Evolutionary conservation across 1,140 invertebrate species (phyloP), one percentile per base, ranked within the genome.

Genomic region (Paraescarpia echinospica): DNA sequence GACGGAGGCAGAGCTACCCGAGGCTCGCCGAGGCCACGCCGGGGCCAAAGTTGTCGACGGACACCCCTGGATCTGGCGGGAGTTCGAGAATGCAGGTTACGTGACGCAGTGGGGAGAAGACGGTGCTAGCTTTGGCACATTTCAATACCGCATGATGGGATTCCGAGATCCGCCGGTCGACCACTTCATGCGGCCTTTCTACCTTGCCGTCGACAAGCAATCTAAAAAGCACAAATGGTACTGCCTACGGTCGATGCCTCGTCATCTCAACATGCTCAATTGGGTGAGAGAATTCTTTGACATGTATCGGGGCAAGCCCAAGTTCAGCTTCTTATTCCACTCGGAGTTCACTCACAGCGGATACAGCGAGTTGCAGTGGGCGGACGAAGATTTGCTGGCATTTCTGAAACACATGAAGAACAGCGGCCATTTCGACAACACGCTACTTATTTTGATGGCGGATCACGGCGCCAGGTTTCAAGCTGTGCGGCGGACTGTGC

Each of bases 181-280:
- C 96, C 98, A 99, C 96, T 99, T 98, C 95, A 97, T 99, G 96
- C 96, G 98, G 48, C 97, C 98, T 0, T 99, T 97, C 95, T 98
- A 95, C 95, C 94, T 94, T 18, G 35, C 34, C 34, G 96, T 97
- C 91, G 94, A 94, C 27, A 94, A 94, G 1, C 94, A 2, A 89
- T 88, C 93, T 9, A 94, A 95, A 35, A 92, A 93, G 31, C 93
- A 95, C 1, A 96, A 96, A 31, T 59, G n/a, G 91, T 93, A 92
- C 34, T 99, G 98, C 95, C 96, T 98, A 88, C 98, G 98, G 6
- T 97, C 97, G n/a, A 96, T 97, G 14, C 97, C 98, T 0, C 96
- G 97, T 92, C 98, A 98, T 95, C 96, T 97, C 96, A 95, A 97
- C 1, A 97, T 98, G 96, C 94, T 98, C 93, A 96, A 97, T 94